Evolutionary conservation across 2,113 vertebrate species (phyloP).

Genomic region (Mus pahari): DNA sequence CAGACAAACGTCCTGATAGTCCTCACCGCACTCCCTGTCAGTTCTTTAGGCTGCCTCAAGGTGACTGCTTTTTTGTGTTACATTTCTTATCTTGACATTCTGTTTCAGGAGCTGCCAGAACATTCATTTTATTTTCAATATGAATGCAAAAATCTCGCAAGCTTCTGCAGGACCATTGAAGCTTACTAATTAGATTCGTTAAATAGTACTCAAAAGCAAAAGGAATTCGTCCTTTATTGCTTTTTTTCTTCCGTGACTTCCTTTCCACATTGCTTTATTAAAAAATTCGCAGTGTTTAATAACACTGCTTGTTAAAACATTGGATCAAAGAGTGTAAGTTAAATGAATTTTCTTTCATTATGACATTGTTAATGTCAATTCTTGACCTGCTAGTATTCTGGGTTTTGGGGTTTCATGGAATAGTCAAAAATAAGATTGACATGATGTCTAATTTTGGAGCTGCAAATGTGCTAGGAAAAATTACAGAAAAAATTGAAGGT

Average conservation of each 20-base stretch:
- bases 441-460: slow-evolving; percentile 35
- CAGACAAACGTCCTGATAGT: slow-evolving; percentile 72
- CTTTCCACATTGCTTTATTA: slow-evolving; percentile 35
- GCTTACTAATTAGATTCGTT: slow-evolving; percentile 82
- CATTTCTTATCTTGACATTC: slow-evolving; percentile 72
- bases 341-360: slow-evolving; percentile 34
- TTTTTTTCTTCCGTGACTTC: background rate
- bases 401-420: slow-evolving; percentile 40
- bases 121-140: slow-evolving; percentile 76
- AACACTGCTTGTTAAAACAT: slow-evolving; percentile 66
- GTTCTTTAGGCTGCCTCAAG: slow-evolving; percentile 69
- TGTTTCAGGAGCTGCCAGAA: slow-evolving; percentile 72
- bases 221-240: slow-evolving; percentile 56
- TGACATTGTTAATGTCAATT: slow-evolving; percentile 59
- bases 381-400: slow-evolving; percentile 46
- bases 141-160: slow-evolving; percentile 77
- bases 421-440: slow-evolving; percentile 30
- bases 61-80: slow-evolving; percentile 76
- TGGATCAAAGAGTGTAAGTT: slow-evolving; percentile 61
- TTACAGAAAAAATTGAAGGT: background rate
- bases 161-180: slow-evolving; percentile 54
- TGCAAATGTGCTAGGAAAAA: slow-evolving; percentile 2
- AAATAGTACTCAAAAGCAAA: slow-evolving; percentile 67
- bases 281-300: slow-evolving; percentile 62
- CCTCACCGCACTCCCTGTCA: slow-evolving; percentile 75